These are phyloP conservation scores for Astropecten irregularis DNA, from an alignment of 53 echinoderm and acorn worm genomes.

Conservation along the genomic window DNA sequence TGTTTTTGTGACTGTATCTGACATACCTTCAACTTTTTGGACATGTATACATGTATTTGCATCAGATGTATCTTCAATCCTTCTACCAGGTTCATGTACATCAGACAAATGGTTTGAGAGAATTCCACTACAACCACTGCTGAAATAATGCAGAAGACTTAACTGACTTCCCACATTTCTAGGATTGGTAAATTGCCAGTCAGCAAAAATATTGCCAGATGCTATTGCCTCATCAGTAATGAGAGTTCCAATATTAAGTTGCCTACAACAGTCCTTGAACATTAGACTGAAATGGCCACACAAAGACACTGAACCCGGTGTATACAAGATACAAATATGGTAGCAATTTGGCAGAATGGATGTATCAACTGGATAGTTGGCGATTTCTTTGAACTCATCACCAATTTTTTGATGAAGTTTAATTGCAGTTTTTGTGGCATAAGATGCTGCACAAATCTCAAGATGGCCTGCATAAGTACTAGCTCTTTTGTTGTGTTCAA, in stretches of 20 bases:
- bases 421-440: conserved; percentile 5
- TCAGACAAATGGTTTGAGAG: neutral
- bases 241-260: neutral
- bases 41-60: no score
- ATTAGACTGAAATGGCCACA: conserved; percentile 13
- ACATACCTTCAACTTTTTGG: no score
- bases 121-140: no score
- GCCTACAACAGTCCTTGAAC: conserved; percentile 2
- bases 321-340: conserved; percentile 12
- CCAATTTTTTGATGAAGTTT: conserved; percentile 14
- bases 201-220: conserved; percentile 14
- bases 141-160: conserved; percentile 28
- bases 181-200: neutral
- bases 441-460: conserved; percentile 25
- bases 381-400: conserved; percentile 1
- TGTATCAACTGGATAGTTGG: conserved; percentile 1
- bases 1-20: neutral
- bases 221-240: conserved; percentile 7
- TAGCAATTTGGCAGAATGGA: neutral
- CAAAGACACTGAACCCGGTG: conserved; percentile 14
- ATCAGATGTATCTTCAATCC: no score
- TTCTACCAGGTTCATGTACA: neutral
- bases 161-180: neutral
- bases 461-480: conserved; percentile 22
- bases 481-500: neutral